Conservation (phyloP, 2,113 vertebrate genomes). For the Hiodon tergisus region DNA sequence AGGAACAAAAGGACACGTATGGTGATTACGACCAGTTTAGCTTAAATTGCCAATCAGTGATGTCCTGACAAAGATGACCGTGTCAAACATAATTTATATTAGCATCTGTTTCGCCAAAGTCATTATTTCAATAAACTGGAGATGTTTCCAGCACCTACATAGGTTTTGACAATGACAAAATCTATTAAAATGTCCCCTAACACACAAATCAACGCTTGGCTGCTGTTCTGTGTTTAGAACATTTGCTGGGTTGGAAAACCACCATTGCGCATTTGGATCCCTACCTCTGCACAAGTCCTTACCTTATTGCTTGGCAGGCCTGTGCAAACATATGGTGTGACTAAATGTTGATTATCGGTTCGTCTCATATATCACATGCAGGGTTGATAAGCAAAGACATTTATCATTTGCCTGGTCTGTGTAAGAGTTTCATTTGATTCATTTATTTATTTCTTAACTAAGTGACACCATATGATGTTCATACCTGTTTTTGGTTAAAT, state of each 20-base stretch:
- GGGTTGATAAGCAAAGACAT: conserved; percentile 52
- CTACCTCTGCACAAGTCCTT: conserved; percentile 44
- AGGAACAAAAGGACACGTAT: no score
- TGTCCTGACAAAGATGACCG: not conserved
- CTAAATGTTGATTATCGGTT: conserved; percentile 65
- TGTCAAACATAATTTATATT: conserved; percentile 18
- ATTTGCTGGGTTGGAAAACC: not conserved
- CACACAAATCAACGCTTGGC: not conserved
- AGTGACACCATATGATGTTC: no score
- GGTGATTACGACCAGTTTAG: no score
- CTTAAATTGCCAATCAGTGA: no score
- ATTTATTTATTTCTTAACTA: no score
- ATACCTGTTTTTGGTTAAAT: no score
- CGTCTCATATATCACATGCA: conserved; percentile 62
- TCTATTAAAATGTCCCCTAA: not conserved
- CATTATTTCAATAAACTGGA: not conserved
- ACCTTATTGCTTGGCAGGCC: conserved; percentile 57
- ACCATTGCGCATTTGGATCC: conserved; percentile 15
- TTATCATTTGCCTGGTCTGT: conserved; percentile 49
- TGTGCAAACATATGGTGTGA: conserved; percentile 59
- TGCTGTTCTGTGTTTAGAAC: not conserved
- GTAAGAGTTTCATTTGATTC: not conserved
- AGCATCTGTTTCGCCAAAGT: conserved; percentile 24
- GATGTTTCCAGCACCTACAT: conserved; percentile 14
- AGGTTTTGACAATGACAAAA: conserved; percentile 18